phyloP scores from a whole-genome alignment of 1,140 invertebrate genomes.

The Magallana gigas region DNA sequence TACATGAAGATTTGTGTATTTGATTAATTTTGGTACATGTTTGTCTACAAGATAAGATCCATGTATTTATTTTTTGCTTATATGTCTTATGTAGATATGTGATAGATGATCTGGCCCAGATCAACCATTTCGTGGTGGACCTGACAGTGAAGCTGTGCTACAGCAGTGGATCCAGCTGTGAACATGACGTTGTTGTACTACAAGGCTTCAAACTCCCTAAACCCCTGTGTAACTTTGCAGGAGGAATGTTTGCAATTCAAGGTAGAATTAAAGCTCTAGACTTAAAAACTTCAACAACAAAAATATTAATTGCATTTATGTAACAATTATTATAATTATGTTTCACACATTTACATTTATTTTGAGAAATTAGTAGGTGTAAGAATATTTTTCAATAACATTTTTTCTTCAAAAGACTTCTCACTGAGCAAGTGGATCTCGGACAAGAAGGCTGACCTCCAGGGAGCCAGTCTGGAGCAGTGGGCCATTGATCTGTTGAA shows the following conservation, averaged over 20 bases:
- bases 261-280: not conserved
- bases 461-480: not conserved
- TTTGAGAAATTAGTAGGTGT: too few relatives aligned
- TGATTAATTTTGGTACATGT: not conserved
- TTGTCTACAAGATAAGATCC: not conserved
- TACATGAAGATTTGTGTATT: not conserved
- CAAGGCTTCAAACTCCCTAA: constrained; percentile 48
- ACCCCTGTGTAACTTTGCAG: constrained; percentile 40
- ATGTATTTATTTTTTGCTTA: not conserved
- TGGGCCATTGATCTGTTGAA: constrained; percentile 44
- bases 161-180: constrained; percentile 32
- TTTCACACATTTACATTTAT: too few relatives aligned
- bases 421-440: constrained; percentile 1
- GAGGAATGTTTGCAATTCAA: constrained; percentile 45
- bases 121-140: constrained; percentile 44
- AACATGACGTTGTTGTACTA: constrained; percentile 41
- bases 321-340: too few relatives aligned
- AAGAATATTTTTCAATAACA: too few relatives aligned
- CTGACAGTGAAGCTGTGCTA: constrained; percentile 50
- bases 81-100: constrained; percentile 33
- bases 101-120: constrained; percentile 45
- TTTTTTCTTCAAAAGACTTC: not conserved
- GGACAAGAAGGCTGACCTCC: constrained; percentile 18
- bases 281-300: too few relatives aligned
- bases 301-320: too few relatives aligned